Percentiles rank a stretch among this genome's conserved stretches.
Conservation (phyloP, 1,140 invertebrate genomes). For the Tetramorium parvispinum region DNA sequence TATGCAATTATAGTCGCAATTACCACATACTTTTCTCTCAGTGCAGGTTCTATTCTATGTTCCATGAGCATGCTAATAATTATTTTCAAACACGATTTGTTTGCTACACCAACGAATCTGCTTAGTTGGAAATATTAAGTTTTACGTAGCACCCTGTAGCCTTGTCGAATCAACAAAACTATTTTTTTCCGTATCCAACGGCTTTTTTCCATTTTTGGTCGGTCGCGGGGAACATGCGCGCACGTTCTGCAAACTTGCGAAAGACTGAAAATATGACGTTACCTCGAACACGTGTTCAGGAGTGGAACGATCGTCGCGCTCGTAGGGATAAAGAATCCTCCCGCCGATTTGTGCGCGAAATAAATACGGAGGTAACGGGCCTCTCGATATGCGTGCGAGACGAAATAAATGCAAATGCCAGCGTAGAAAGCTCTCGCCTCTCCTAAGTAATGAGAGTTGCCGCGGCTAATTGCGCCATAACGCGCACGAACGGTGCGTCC, state of each 20-base stretch:
- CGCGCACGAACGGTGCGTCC: neutral
- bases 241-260: conserved; percentile 41
- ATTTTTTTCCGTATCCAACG: neutral
- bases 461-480: conserved; percentile 17
- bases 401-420: conserved; percentile 4
- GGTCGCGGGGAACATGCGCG: neutral
- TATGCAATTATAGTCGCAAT: too few species aligned
- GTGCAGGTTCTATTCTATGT: too few species aligned
- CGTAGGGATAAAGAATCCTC: neutral
- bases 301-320: neutral
- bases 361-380: neutral
- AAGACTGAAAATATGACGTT: conserved; percentile 48
- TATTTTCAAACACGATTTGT: too few species aligned
- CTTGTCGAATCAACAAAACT: too few species aligned
- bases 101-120: too few species aligned
- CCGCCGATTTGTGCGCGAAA: neutral
- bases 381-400: too few species aligned
- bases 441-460: neutral
- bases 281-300: neutral
- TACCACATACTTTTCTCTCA: too few species aligned
- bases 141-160: too few species aligned
- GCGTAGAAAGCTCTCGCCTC: neutral
- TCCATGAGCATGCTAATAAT: too few species aligned
- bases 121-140: too few species aligned
- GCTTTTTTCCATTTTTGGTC: conserved; percentile 68